Base-by-base conservation (phyloP, 2,888 invertebrate species). In the Rambutsinella grinnellia region DNA sequence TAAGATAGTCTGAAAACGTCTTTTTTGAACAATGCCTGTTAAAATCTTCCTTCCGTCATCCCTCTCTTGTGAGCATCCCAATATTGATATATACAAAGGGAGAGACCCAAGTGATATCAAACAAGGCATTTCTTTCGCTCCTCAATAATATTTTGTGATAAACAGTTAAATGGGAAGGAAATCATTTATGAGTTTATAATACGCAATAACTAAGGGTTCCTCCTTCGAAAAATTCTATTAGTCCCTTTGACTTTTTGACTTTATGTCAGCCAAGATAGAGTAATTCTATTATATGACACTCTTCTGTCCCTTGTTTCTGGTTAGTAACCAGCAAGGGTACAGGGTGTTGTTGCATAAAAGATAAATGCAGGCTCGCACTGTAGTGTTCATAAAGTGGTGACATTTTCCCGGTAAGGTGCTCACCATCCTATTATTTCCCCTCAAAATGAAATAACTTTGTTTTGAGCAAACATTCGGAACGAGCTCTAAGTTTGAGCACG, bases 151-250 rank as follows among this genome's bases (percentile, higher is more conserved):
- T 75, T 69, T 75, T 49, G 58, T 56, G 67, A 75, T 62, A 28
- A 68, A 68, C 63, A 68, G 62, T 69, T 62, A 75, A 63, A 75
- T 75, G 67, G 75, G 75, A 68, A 75, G 75, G 75, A 75, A 75
- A 68, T 75, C 75, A 75, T 75, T 75, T 75, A 75, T 75, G 68
- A 68, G 75, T 75, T 75, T 75, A 75, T 75, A 75, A 75, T 75
- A 68, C 63, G 75, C 75, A 75, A 75, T 75, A 75, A 75, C 75
- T 46, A 75, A 63, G 58, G 57, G 75, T 63, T 75, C 75, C 75
- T 75, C 75, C 75, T 58, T 74, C 58, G 5, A 26, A 67, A 24
- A 27, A 10, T 23, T 53, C 13, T 46, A 28, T 46, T 26, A n/a
- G 17, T 23, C 24, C 51, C 24, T 51, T 71, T 44, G 58, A 72